Evolutionary conservation across 2,797 vertebrate species (phyloP).

Genomic region (Hozukius guyotensis): DNA sequence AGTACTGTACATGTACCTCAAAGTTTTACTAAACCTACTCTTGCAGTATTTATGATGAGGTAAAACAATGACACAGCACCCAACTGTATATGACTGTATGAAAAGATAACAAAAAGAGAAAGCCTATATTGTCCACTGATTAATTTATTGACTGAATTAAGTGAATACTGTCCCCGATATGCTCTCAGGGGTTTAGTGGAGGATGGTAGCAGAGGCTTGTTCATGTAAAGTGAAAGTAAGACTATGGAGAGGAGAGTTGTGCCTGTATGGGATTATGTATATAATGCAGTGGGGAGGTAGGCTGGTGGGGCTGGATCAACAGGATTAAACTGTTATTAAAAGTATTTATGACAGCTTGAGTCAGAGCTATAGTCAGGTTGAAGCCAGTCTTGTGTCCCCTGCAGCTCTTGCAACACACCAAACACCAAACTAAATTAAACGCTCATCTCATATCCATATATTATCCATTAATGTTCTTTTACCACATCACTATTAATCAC

Average conservation of each 20-base stretch:
- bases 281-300: slow-evolving; percentile 12
- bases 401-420: background rate
- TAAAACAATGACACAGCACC: background rate
- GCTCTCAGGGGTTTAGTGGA: background rate
- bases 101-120: background rate
- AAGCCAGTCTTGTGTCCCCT: slow-evolving; percentile 1
- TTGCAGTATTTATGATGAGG: background rate
- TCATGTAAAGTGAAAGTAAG: slow-evolving; percentile 48
- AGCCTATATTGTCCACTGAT: background rate
- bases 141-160: background rate
- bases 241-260: slow-evolving; percentile 7
- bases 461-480: background rate
- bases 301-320: slow-evolving; percentile 49
- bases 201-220: background rate
- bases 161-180: background rate
- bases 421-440: background rate
- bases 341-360: slow-evolving; percentile 65
- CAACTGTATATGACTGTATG: background rate
- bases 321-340: slow-evolving; percentile 70
- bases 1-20: background rate
- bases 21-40: too few relatives aligned
- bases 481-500: background rate
- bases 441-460: background rate
- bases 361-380: slow-evolving; percentile 28
- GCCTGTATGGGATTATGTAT: slow-evolving; percentile 43